Evolutionary conservation across 2,797 vertebrate species (phyloP).

Genomic region (Hippoglossus hippoglossus): DNA sequence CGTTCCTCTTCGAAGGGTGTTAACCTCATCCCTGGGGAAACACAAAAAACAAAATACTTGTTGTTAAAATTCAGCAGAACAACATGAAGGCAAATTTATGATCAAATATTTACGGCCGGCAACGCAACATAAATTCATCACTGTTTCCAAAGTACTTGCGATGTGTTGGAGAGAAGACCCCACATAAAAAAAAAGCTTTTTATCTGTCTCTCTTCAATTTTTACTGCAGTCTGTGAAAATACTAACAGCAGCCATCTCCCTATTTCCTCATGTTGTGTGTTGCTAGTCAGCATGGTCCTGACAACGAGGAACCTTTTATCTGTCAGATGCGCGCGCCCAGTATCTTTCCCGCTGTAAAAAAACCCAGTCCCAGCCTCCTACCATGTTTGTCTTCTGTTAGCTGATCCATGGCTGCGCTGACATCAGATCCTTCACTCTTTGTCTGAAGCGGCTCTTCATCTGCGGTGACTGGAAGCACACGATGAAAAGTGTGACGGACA

Average conservation of each 20-base stretch:
- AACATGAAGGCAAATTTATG: conserved; percentile 10
- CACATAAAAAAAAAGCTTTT: conserved; percentile 6
- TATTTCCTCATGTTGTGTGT: conserved; percentile 28
- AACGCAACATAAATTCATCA: not conserved
- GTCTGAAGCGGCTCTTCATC: conserved; percentile 70
- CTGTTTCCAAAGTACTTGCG: conserved; percentile 1
- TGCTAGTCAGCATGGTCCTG: conserved; percentile 33
- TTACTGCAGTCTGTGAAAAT: conserved; percentile 14
- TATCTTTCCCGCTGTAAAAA: conserved; percentile 32
- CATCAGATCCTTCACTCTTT: conserved; percentile 73
- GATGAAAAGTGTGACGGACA: conserved; percentile 39
- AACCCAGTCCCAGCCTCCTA: conserved; percentile 58
- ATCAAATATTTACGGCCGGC: conserved; percentile 5
- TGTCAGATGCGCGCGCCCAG: conserved; percentile 40
- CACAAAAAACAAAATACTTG: conserved; percentile 11
- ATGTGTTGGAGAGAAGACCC: conserved; percentile 3
- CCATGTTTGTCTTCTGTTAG: conserved; percentile 75
- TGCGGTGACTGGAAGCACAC: conserved; percentile 53
- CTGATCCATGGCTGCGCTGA: conserved; percentile 67
- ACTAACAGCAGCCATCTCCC: conserved; percentile 10
- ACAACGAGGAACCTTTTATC: conserved; percentile 61
- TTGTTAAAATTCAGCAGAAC: conserved; percentile 1
- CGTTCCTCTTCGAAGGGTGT: conserved; percentile 82
- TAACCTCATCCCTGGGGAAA: conserved; percentile 67
- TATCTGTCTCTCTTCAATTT: conserved; percentile 24